Evolutionary conservation across 2,888 invertebrate genomes (phyloP).

Genomic region (Drosophila falleni): DNA sequence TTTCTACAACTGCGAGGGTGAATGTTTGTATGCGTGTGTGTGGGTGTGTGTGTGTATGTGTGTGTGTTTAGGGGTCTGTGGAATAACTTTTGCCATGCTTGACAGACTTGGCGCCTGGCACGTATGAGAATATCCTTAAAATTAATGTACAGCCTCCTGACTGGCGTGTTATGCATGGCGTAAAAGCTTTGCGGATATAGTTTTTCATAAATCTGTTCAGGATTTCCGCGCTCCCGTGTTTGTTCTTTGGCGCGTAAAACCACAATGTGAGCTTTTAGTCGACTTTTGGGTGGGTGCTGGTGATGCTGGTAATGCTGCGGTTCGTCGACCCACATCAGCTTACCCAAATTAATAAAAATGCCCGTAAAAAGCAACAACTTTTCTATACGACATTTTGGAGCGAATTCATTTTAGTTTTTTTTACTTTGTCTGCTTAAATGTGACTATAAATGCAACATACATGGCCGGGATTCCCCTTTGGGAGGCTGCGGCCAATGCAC

Average conservation of each 20-base stretch:
- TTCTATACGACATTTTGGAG: slow-evolving; percentile 19
- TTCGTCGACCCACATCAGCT: slow-evolving; percentile 17
- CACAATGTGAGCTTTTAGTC: slow-evolving; percentile 58
- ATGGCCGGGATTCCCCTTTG: slow-evolving; percentile 27
- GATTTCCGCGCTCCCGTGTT: slow-evolving; percentile 39
- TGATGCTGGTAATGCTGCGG: background rate
- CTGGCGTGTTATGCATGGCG: background rate
- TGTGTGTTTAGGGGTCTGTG: slow-evolving; percentile 2
- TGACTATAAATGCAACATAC: slow-evolving; percentile 61
- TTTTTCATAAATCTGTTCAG: slow-evolving; percentile 50
- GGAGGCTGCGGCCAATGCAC: slow-evolving; percentile 59
- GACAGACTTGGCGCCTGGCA: slow-evolving; percentile 17
- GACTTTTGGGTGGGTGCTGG: background rate
- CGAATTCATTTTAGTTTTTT: background rate
- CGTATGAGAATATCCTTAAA: slow-evolving; percentile 35
- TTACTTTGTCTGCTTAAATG: slow-evolving; percentile 58
- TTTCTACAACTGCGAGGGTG: slow-evolving; percentile 10
- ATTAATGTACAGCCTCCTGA: slow-evolving; percentile 35
- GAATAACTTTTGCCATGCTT: slow-evolving; percentile 34
- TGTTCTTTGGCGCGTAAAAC: slow-evolving; percentile 37
- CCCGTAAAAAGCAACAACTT: slow-evolving; percentile 38
- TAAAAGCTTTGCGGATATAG: slow-evolving; percentile 30
- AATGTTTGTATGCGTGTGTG: background rate
- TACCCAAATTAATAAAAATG: slow-evolving; percentile 62
- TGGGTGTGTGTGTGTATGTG: background rate